Conservation (phyloP, 92 coral and sea anemone genomes). For the Porites lobata region DNA sequence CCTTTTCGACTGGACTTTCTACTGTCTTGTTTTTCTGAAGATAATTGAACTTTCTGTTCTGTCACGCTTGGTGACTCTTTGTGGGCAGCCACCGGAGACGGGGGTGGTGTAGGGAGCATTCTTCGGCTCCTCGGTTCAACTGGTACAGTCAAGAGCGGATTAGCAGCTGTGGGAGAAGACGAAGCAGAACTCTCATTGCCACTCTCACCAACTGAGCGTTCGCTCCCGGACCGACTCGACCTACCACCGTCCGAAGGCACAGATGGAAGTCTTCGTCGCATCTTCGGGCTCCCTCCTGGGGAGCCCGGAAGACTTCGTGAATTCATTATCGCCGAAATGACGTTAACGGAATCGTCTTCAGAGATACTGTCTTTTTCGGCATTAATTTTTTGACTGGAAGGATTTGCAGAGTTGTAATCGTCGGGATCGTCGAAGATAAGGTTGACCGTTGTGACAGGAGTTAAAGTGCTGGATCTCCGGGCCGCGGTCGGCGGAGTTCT, state of each 20-base stretch:
- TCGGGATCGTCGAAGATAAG: constrained; percentile 77
- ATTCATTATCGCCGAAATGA: not conserved
- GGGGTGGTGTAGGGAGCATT: constrained; percentile 87
- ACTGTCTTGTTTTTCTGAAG: not conserved
- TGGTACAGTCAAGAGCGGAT: constrained; percentile 3
- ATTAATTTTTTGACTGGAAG: not conserved
- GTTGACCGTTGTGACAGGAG: constrained; percentile 79
- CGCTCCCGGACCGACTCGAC: not conserved
- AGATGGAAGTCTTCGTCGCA: constrained; percentile 78
- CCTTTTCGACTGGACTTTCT: constrained; percentile 3
- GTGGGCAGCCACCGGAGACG: constrained; percentile 73
- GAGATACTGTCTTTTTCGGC: not conserved
- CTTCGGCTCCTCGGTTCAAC: constrained; percentile 69
- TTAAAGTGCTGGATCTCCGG: constrained; percentile 66
- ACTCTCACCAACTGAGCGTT: not conserved
- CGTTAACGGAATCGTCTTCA: constrained; percentile 23
- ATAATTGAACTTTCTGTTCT: not conserved
- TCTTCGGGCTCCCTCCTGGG: constrained; percentile 67
- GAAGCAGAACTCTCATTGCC: constrained; percentile 6
- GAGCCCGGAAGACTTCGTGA: constrained; percentile 49
- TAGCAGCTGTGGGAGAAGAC: not conserved
- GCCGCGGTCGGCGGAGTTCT: constrained; percentile 25
- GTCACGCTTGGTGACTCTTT: constrained; percentile 10
- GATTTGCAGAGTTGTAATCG: constrained; percentile 2
- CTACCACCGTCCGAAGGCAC: constrained; percentile 62